A percentile compares a stretch with the other conserved stretches of the same genome.
Conservation (phyloP, 1,140 invertebrate species). For the Harpegnathos saltator region DNA sequence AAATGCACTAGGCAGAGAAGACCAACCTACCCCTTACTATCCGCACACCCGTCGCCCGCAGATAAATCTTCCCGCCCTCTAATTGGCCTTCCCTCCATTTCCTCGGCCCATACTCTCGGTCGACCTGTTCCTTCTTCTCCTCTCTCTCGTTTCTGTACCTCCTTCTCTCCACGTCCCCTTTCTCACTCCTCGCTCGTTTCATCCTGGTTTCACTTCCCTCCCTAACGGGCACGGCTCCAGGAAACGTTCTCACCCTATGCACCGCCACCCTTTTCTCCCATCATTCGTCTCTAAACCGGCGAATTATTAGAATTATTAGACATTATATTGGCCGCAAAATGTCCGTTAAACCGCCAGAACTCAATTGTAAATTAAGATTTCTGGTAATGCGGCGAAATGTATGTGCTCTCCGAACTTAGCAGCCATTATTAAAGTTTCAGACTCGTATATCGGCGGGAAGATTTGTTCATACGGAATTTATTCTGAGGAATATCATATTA, state of each 20-base stretch:
- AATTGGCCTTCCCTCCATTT: constrained; percentile 85
- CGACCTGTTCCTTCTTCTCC: constrained; percentile 78
- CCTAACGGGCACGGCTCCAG: constrained; percentile 83
- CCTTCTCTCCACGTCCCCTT: constrained; percentile 48
- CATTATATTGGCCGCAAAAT: constrained; percentile 85
- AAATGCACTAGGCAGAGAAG: constrained; percentile 78
- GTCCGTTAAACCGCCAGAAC: constrained; percentile 80
- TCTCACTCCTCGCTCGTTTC: constrained; percentile 69
- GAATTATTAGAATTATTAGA: constrained; percentile 85
- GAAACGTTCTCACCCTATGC: constrained; percentile 76
- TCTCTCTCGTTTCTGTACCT: constrained; percentile 65
- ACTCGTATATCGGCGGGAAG: constrained; percentile 38
- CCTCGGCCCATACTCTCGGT: constrained; percentile 79
- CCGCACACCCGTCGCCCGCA: constrained; percentile 84
- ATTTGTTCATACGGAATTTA: constrained; percentile 39
- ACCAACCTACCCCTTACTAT: constrained; percentile 82
- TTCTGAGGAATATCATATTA: constrained; percentile 35
- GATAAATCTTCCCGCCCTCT: constrained; percentile 86
- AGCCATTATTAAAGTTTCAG: constrained; percentile 56
- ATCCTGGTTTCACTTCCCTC: constrained; percentile 68
- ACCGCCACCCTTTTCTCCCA: constrained; percentile 35
- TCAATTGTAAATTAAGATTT: constrained; percentile 80
- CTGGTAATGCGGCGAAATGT: constrained; percentile 60
- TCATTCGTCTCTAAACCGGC: constrained; percentile 67
- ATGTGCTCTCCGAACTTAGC: constrained; percentile 53